Evolutionary conservation across 2,113 vertebrate genomes (phyloP).

Genomic region (Colossoma macropomum): DNA sequence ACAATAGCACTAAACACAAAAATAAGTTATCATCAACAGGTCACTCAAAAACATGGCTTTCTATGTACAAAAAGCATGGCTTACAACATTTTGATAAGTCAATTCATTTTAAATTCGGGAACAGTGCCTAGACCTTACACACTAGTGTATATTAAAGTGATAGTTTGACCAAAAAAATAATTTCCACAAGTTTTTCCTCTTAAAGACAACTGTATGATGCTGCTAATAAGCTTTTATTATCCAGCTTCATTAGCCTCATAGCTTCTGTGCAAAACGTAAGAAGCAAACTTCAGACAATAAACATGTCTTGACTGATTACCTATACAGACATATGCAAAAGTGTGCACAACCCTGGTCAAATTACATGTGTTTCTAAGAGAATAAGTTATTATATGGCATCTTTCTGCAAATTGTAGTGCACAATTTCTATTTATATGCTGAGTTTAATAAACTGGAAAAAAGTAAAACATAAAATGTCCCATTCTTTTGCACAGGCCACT

Average conservation of each 20-base stretch:
- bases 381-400: no score
- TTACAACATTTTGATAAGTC: slow-evolving; percentile 13
- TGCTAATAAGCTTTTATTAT: background rate
- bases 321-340: no score
- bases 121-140: background rate
- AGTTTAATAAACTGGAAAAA: no score
- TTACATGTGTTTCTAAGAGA: no score
- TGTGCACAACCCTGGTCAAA: no score
- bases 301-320: no score
- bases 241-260: background rate
- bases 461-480: no score
- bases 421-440: no score
- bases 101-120: background rate
- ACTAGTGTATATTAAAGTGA: background rate
- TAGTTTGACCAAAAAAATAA: background rate
- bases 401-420: no score
- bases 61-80: slow-evolving; percentile 41
- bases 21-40: background rate
- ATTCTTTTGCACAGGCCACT: no score
- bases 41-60: slow-evolving; percentile 12
- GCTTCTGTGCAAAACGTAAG: background rate
- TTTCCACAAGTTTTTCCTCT: background rate
- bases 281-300: background rate
- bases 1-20: slow-evolving; percentile 22
- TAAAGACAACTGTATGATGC: background rate